phyloP scores from a whole-genome alignment of 2,113 vertebrate species.

The Motacilla alba region DNA sequence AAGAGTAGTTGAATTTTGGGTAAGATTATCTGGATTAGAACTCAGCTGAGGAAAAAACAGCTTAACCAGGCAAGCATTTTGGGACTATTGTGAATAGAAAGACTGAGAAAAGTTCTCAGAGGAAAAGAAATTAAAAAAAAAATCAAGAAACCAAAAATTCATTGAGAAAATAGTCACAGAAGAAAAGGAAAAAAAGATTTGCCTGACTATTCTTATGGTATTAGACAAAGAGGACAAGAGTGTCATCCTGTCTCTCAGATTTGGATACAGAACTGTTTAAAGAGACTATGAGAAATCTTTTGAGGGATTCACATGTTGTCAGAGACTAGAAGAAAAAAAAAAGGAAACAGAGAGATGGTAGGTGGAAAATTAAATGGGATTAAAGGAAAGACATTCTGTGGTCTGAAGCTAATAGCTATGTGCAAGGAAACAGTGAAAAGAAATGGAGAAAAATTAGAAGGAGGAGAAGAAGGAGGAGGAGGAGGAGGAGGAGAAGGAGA shows the following conservation, averaged over 20 bases:
- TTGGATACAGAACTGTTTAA: neutral
- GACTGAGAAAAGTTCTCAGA: neutral
- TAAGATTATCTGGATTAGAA: neutral
- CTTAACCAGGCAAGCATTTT: accelerated
- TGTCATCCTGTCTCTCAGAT: neutral
- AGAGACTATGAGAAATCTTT: neutral
- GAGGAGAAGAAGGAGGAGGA: neutral
- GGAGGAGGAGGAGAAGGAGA: neutral
- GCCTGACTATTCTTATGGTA: neutral
- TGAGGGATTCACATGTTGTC: neutral
- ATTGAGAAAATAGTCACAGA: neutral
- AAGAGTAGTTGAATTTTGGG: neutral
- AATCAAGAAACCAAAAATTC: neutral
- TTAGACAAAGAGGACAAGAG: neutral
- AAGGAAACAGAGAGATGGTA: neutral
- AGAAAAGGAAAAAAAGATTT: neutral
- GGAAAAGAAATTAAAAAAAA: neutral
- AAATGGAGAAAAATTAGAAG: neutral
- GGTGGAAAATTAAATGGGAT: neutral
- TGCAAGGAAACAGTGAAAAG: neutral
- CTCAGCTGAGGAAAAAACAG: neutral
- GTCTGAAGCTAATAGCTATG: neutral
- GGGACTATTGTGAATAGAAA: neutral
- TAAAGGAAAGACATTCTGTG: neutral
- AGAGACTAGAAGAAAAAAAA: neutral